Evolutionary conservation across 2,797 vertebrate genomes (phyloP).

Genomic region (Mallotus villosus): DNA sequence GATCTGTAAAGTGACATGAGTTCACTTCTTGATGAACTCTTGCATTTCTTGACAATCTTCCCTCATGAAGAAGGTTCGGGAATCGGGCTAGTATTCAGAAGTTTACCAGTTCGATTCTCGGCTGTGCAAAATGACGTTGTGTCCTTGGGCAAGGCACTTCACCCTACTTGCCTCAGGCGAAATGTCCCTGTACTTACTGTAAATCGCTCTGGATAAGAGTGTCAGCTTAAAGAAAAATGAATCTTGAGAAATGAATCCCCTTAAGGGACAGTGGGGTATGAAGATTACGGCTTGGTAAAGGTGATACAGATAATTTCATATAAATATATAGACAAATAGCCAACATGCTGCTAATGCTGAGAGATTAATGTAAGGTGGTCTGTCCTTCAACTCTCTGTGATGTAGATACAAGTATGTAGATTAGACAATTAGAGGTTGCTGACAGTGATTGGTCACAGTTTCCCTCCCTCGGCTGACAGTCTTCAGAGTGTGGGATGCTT

Average conservation of each 20-base stretch:
- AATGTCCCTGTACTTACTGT: too few relatives aligned
- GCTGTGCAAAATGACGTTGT: too few relatives aligned
- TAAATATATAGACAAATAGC: background rate
- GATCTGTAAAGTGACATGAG: conserved; percentile 7
- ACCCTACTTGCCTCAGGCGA: too few relatives aligned
- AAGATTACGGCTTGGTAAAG: background rate
- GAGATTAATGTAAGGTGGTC: background rate
- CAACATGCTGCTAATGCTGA: background rate
- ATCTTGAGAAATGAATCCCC: conserved; percentile 1
- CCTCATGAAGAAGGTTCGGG: too few relatives aligned
- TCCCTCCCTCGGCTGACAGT: conserved; percentile 11
- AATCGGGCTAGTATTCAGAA: too few relatives aligned
- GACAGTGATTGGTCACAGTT: conserved; percentile 3
- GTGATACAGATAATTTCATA: too few relatives aligned
- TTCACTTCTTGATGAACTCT: conserved; percentile 50
- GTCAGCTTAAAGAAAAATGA: too few relatives aligned
- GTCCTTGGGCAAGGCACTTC: too few relatives aligned
- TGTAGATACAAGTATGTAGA: background rate
- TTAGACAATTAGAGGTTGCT: conserved; percentile 11
- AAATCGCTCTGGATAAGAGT: too few relatives aligned
- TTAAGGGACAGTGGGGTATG: background rate
- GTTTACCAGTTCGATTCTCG: too few relatives aligned
- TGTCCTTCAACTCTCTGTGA: background rate
- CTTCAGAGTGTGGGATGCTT: conserved; percentile 3
- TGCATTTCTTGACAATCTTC: conserved; percentile 28